phyloP scores from a whole-genome alignment of 2,113 vertebrate species.

The Copsychus sechellarum region DNA sequence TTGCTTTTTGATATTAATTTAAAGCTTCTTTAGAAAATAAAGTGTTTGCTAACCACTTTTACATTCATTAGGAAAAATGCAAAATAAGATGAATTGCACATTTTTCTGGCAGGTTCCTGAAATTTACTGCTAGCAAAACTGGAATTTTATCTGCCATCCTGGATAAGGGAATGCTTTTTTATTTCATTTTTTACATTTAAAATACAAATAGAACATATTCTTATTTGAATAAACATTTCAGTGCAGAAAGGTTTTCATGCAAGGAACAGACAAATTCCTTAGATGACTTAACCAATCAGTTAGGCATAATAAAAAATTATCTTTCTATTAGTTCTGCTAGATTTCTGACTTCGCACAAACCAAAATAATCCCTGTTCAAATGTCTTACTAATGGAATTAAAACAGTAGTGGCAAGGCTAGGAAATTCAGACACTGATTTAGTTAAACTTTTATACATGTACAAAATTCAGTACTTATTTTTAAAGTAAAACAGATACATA shows the following conservation, averaged over 20 bases:
- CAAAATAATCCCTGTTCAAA: not conserved
- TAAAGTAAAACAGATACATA: not conserved
- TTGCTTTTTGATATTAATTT: not conserved
- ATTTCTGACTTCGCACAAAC: not conserved
- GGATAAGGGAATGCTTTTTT: not conserved
- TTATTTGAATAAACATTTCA: not conserved
- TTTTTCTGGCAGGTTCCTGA: not conserved
- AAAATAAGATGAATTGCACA: not conserved
- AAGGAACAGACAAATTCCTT: not conserved
- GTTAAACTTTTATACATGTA: not conserved
- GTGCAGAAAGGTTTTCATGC: not conserved
- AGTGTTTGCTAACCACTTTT: not conserved
- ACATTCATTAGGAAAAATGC: not conserved
- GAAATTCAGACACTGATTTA: not conserved
- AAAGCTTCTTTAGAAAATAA: not conserved
- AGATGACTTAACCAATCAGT: not conserved
- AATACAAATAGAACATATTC: not conserved
- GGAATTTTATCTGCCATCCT: not conserved
- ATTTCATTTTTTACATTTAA: not conserved
- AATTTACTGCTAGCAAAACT: not conserved
- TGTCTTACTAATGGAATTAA: not conserved
- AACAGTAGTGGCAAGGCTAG: not conserved
- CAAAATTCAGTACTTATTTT: not conserved
- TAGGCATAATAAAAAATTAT: not conserved
- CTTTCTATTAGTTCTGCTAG: not conserved